A percentile compares a stretch with the other conserved stretches of the same genome.
Evolutionary conservation across 2,113 vertebrate species (phyloP).

Genomic region (Falcunculus frontatus): DNA sequence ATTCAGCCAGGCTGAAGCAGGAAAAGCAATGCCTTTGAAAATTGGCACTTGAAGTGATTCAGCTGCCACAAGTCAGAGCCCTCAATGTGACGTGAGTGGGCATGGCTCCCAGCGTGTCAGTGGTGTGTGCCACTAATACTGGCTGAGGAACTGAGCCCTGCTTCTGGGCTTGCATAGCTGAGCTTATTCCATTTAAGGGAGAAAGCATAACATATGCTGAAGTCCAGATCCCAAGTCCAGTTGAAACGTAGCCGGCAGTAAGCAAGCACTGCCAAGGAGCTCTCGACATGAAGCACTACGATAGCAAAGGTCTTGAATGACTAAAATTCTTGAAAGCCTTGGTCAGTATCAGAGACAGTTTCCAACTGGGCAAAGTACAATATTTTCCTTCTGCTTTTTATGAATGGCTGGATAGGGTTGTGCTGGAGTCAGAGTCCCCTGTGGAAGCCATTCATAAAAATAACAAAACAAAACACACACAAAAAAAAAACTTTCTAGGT

Average conservation of each 20-base stretch:
- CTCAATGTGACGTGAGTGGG: neutral
- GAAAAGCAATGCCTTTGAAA: neutral
- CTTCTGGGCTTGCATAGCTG: neutral
- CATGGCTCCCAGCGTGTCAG: accelerated
- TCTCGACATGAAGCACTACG: neutral
- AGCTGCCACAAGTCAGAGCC: neutral
- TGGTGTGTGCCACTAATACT: neutral
- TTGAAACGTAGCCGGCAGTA: neutral
- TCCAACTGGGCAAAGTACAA: slow-evolving; percentile 55
- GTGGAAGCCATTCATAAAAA: slow-evolving; percentile 81
- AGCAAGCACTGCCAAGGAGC: neutral
- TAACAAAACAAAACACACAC: slow-evolving; percentile 69
- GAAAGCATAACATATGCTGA: neutral
- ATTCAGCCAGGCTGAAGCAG: neutral
- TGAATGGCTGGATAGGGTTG: slow-evolving; percentile 73
- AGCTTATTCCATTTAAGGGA: slow-evolving; percentile 2
- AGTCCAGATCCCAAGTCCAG: neutral
- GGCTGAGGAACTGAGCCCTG: neutral
- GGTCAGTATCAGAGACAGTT: slow-evolving; percentile 29
- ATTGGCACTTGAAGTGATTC: neutral
- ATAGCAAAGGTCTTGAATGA: slow-evolving; percentile 25
- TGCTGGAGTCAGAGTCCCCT: slow-evolving; percentile 53
- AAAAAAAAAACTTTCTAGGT: slow-evolving; percentile 49
- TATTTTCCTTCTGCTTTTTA: slow-evolving; percentile 72
- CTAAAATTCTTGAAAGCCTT: slow-evolving; percentile 32